Conservation (phyloP, 2,888 invertebrate species). For the Mythimna loreyi region DNA sequence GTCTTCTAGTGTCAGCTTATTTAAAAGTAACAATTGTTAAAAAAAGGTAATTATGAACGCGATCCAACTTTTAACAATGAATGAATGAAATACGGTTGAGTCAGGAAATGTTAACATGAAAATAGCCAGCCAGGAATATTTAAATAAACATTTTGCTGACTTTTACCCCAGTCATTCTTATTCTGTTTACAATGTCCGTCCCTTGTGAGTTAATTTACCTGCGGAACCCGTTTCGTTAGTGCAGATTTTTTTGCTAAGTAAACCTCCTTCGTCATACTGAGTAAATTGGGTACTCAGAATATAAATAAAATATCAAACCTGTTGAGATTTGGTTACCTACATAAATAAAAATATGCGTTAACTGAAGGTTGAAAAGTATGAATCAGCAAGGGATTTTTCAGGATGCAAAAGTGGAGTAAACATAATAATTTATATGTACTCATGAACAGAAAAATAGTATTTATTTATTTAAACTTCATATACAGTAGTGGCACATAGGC, state of each 20-base stretch:
- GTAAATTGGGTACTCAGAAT: constrained; percentile 10
- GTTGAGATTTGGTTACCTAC: neutral
- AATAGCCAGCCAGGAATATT: constrained; percentile 8
- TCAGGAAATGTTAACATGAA: neutral
- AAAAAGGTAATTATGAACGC: too few species aligned
- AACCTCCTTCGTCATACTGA: neutral
- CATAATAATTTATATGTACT: neutral
- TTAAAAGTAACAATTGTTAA: too few species aligned
- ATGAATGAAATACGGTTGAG: too few species aligned
- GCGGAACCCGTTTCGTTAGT: constrained; percentile 11
- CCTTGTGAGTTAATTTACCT: constrained; percentile 20
- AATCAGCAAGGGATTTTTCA: neutral
- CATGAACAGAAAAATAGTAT: too few species aligned
- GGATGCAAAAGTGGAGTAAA: neutral
- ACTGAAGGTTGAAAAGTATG: neutral
- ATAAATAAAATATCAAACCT: constrained; percentile 5
- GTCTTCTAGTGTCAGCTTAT: too few species aligned
- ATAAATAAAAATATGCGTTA: too few species aligned
- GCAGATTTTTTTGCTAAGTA: constrained; percentile 16
- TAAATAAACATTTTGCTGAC: constrained; percentile 15
- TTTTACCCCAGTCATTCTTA: neutral
- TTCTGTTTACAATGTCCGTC: constrained; percentile 33
- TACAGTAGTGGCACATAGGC: too few species aligned
- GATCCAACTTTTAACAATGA: too few species aligned
- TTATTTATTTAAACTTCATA: too few species aligned